These are phyloP conservation scores for Druon quercuslanigerum DNA, from an alignment of 1,140 invertebrate species.

Conservation along the genomic window DNA sequence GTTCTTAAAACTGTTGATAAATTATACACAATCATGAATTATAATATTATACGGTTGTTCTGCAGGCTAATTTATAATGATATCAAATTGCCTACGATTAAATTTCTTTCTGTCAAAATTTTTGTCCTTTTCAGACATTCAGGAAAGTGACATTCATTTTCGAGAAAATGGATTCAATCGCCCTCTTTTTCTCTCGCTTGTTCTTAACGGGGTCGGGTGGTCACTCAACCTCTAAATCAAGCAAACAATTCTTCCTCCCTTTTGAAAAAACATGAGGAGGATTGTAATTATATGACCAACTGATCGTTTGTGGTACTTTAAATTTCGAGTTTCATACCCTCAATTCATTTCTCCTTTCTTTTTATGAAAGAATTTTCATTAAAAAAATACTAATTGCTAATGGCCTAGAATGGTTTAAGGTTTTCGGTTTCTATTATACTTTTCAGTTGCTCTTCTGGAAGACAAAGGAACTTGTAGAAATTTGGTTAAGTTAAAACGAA, in stretches of 20 bases:
- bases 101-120: no score
- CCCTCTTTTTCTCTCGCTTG: constrained; percentile 51
- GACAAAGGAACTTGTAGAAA: constrained; percentile 39
- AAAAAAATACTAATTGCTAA: no score
- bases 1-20: not conserved
- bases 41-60: no score
- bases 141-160: not conserved
- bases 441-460: no score
- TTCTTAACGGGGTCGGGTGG: constrained; percentile 52
- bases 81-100: no score
- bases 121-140: not conserved
- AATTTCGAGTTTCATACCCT: constrained; percentile 47
- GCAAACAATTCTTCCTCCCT: constrained; percentile 54
- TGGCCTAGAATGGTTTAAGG: no score
- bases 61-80: no score
- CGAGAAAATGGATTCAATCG: not conserved
- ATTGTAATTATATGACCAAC: constrained; percentile 60
- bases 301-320: constrained; percentile 67
- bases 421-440: no score
- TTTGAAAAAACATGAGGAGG: constrained; percentile 57
- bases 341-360: not conserved
- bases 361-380: not conserved
- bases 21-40: not conserved
- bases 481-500: constrained; percentile 62
- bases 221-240: constrained; percentile 67